These are phyloP conservation scores for Manduca sexta DNA, from an alignment of 1,140 invertebrate genomes.

Conservation along the genomic window DNA sequence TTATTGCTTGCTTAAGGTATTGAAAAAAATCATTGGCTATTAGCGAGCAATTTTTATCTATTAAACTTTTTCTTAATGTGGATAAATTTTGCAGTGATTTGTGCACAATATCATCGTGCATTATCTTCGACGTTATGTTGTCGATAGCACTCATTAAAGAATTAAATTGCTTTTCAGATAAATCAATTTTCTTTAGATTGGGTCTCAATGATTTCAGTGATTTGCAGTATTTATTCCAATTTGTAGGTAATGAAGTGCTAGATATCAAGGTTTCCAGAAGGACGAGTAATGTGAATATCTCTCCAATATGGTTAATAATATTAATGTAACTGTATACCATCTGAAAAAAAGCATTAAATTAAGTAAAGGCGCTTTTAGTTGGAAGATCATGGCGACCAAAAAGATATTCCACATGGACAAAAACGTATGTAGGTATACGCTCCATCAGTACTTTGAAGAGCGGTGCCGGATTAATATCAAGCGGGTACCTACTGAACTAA, in stretches of 20 bases:
- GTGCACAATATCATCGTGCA: conserved; percentile 66
- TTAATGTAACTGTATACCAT: conserved; percentile 60
- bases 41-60: conserved; percentile 76
- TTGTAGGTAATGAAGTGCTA: conserved; percentile 38
- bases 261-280: conserved; percentile 53
- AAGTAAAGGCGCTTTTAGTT: too few relatives aligned
- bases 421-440: too few relatives aligned
- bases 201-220: conserved; percentile 27
- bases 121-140: conserved; percentile 50
- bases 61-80: conserved; percentile 74
- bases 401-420: too few relatives aligned
- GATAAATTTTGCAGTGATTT: conserved; percentile 78
- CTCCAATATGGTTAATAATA: conserved; percentile 63
- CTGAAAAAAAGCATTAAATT: conserved; percentile 52
- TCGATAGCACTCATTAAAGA: conserved; percentile 41
- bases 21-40: conserved; percentile 82
- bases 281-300: conserved; percentile 55
- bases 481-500: too few relatives aligned
- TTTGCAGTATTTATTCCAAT: conserved; percentile 57
- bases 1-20: conserved; percentile 80
- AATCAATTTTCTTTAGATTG: conserved; percentile 28
- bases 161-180: conserved; percentile 38
- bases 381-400: too few relatives aligned
- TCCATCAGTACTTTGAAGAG: too few relatives aligned
- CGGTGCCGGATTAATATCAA: too few relatives aligned